Conservation (phyloP, 2,113 vertebrate species). For the Upupa epops region DNA sequence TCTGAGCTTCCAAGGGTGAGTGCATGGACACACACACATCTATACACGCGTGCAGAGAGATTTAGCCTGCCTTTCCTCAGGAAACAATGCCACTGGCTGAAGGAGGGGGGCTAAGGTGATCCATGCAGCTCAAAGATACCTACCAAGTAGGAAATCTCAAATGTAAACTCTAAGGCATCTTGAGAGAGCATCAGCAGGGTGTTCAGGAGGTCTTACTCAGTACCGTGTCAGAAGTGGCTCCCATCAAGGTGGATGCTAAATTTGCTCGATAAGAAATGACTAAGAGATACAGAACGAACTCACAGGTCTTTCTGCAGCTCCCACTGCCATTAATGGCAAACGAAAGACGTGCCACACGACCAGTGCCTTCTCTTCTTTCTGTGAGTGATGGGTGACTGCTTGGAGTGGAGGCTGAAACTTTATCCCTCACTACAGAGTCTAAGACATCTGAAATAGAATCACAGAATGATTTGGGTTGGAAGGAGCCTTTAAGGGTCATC, state of each 20-base stretch:
- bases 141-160: background rate
- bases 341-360: background rate
- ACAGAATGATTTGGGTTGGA: background rate
- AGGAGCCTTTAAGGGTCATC: background rate
- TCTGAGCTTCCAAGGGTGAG: background rate
- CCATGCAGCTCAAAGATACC: background rate
- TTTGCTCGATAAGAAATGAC: slow-evolving; percentile 10
- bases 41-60: background rate
- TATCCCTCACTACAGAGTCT: background rate
- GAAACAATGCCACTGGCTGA: background rate
- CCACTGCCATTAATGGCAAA: background rate
- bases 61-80: background rate
- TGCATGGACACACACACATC: fast-evolving
- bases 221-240: slow-evolving; percentile 8
- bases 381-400: background rate
- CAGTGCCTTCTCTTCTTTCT: background rate
- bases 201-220: slow-evolving; percentile 13
- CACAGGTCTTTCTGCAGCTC: background rate
- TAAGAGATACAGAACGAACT: background rate
- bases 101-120: background rate
- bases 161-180: background rate
- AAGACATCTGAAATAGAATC: background rate
- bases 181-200: background rate
- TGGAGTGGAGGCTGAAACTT: background rate
- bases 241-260: background rate